Conservation (phyloP, 2,888 invertebrate species). For the Megalurothrips usitatus region DNA sequence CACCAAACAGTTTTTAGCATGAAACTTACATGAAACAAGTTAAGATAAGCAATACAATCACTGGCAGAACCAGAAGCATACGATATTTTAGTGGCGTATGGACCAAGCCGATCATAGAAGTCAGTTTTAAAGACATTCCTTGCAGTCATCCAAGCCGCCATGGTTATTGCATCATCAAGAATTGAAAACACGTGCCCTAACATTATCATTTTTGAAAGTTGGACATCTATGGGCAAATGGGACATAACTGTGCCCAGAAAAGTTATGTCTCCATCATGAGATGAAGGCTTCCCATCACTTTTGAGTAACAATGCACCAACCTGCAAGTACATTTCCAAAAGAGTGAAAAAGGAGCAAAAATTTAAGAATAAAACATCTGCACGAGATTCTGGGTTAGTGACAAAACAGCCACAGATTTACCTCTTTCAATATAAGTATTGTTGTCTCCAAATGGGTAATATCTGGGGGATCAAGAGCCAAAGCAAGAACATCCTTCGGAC, state of each 20-base stretch:
- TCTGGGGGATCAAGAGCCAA: slow-evolving; percentile 84
- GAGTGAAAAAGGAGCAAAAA: slow-evolving; percentile 30
- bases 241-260: slow-evolving; percentile 81
- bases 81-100: slow-evolving; percentile 68
- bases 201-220: slow-evolving; percentile 75
- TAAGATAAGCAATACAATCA: slow-evolving; percentile 76
- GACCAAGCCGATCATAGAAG: slow-evolving; percentile 62
- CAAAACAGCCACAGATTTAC: slow-evolving; percentile 44
- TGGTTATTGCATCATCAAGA: slow-evolving; percentile 77
- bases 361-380: not conserved
- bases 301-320: slow-evolving; percentile 72
- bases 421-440: slow-evolving; percentile 81
- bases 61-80: slow-evolving; percentile 82
- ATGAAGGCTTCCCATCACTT: slow-evolving; percentile 50
- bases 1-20: not conserved
- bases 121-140: slow-evolving; percentile 74
- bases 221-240: slow-evolving; percentile 74
- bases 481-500: slow-evolving; percentile 73
- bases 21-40: slow-evolving; percentile 65
- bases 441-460: slow-evolving; percentile 71
- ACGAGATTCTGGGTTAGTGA: not conserved
- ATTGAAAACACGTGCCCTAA: slow-evolving; percentile 82
- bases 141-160: slow-evolving; percentile 69
- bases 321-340: slow-evolving; percentile 45
- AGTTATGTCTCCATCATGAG: slow-evolving; percentile 79